These are phyloP conservation scores for Melanostoma mellinum DNA, from an alignment of 2,888 invertebrate species.

Conservation along the genomic window DNA sequence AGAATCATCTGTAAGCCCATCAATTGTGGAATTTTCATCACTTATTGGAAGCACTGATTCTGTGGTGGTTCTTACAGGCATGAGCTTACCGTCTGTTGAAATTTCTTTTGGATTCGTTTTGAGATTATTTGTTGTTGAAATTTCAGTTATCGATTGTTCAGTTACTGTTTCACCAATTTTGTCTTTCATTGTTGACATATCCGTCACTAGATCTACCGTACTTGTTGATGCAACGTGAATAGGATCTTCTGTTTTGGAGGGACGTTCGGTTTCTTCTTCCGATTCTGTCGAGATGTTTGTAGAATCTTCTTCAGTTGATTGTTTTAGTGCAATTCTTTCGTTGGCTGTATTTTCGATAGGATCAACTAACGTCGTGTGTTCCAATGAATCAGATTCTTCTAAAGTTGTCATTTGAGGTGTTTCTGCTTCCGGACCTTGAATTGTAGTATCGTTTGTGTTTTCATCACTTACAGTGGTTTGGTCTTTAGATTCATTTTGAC, in stretches of 20 bases:
- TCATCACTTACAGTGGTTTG: background rate
- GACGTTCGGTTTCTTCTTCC: background rate
- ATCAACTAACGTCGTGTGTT: background rate
- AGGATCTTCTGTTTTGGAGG: no score
- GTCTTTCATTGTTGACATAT: background rate
- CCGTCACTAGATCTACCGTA: background rate
- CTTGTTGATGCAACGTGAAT: background rate
- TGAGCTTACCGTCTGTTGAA: background rate
- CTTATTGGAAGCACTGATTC: background rate
- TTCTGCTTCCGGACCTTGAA: background rate
- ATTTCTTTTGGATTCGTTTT: background rate
- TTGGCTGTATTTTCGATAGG: background rate
- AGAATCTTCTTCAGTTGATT: background rate
- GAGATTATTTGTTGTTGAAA: background rate
- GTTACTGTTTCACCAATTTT: no score
- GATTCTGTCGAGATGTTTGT: background rate
- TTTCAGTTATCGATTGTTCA: background rate
- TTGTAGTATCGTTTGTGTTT: background rate
- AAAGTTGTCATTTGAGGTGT: background rate
- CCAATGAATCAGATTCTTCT: background rate
- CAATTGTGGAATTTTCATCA: background rate
- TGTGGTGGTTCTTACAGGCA: background rate
- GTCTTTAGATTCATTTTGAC: constrained; percentile 1
- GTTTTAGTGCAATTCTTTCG: background rate
- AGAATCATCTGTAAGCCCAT: background rate